Evolutionary conservation across 2,888 invertebrate species (phyloP), one percentile per base, ranked within the genome.

Genomic region (Bugula neritina): DNA sequence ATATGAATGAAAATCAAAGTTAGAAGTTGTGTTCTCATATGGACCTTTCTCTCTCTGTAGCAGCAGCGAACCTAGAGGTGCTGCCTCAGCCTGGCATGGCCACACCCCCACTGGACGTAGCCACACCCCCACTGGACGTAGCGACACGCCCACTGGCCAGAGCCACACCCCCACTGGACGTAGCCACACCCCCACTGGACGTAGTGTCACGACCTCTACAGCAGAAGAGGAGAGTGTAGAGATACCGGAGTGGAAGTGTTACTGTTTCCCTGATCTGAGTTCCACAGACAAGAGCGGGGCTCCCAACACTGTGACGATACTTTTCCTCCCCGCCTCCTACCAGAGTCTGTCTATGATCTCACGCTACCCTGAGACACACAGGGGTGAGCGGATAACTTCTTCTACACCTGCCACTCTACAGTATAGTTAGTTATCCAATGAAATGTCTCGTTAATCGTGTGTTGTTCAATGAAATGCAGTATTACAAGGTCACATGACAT

Each of bases 321-420:
- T 63, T 25, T 63, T 63, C 27, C 21, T 63, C 1, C 63, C 63
- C 27, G 29, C 63, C 13, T 63, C 63, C 31, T 63, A 63, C 34
- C 21, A 31, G 31, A n/a, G 31, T 31, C n/a, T 63, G n/a, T 17
- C 21, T 21, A 63, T 31, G 63, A 63, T 63, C 1, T 63, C n/a
- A 5, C 25, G 13, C 23, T 23, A 57, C 5, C 17, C 57, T 57
- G 21, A n/a, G n/a, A n/a, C 57, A 21, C 5, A 25, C 57, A 17
- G 13, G 17, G 57, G 57, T 57, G 5, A 57, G 57, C 25, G 25
- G 52, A 13, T 10, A 52, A 52, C 52, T 21, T 13, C 52, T 52
- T 52, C 52, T 52, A 52, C 52, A 52, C 52, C 52, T 52, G 52
- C 10, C 21, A 13, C 52, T 52, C 10, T 10, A 13, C 21, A 52